Conservation (phyloP, 1,140 invertebrate species). For the Bombus balteatus region DNA sequence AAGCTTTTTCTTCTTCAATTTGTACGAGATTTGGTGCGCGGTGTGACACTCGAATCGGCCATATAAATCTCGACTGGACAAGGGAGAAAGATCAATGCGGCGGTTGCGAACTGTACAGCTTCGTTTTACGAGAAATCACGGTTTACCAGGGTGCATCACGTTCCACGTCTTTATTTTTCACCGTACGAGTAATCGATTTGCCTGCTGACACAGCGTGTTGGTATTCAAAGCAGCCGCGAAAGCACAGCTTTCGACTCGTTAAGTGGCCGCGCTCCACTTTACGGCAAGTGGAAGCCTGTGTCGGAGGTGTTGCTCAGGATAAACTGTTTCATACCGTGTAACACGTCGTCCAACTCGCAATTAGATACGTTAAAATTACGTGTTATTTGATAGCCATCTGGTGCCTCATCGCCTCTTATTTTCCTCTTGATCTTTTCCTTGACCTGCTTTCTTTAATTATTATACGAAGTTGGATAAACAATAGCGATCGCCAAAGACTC, state of each 20-base stretch:
- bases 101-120: not conserved
- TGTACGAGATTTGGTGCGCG: not conserved
- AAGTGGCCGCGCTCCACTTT: not conserved
- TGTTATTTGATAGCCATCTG: too few species aligned
- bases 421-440: too few species aligned
- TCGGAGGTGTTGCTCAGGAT: not conserved
- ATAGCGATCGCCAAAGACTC: too few species aligned
- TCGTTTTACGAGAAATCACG: not conserved
- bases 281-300: too few species aligned
- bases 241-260: constrained; percentile 3
- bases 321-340: not conserved
- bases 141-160: not conserved
- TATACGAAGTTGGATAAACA: too few species aligned
- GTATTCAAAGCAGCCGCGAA: constrained; percentile 12
- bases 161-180: constrained; percentile 13
- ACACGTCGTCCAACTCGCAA: not conserved
- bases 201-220: not conserved
- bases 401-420: too few species aligned
- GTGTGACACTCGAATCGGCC: not conserved
- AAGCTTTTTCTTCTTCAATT: not conserved
- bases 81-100: not conserved
- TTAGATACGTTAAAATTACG: too few species aligned
- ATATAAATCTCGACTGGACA: not conserved
- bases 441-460: too few species aligned
- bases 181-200: constrained; percentile 8